Base-by-base conservation (phyloP, 1,140 invertebrate species). In the Hermetia illucens region DNA sequence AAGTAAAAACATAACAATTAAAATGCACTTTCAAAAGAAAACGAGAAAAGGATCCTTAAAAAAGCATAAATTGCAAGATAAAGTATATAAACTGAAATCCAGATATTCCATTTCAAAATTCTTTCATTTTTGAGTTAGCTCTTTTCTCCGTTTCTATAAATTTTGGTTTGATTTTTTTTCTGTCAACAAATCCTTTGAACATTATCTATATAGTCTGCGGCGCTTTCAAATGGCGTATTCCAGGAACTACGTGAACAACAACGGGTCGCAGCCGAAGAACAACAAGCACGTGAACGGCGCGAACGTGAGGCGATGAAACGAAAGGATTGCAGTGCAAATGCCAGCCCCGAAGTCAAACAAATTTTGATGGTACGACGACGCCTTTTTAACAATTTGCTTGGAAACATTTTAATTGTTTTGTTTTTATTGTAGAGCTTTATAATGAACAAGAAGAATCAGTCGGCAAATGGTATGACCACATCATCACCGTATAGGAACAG, bases 271-370 rank as follows among this genome's bases (percentile, higher is more conserved):
- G 74, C 77, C 45, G 73, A 75, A 47, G 73, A 74, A 37, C 55
- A 61, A 38, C 55, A 60, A 13, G 55, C 53, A 36, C 47, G 54
- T 61, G 75, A 58, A 63, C 84, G 51, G 49, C 78, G 53, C 59
- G 79, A 50, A 75, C 85, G 60, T 62, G 75, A 40, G 64, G 75
- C 48, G 82, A 91, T 53, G 72, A 85, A 36, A 35, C 79, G 85
- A 46, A 91, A 93, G 62, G 92, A 91, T 56, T 85, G 91, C 64
- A 93, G 89, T 68, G 91, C 91, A 16, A 80, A 92, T 44, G 90
- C 91, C 29, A 94, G 90, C 39, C 82, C 84, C 10, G 90, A 94
- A 65, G 92, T 97, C 46, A 96, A 96, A 63, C 87, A 91, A 65
- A 86, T 87, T 51, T 70, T 97, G 49, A 82, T 84, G 72, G 82